Base-by-base conservation (phyloP, 2,113 vertebrate species). In the Sciurus niger region DNA sequence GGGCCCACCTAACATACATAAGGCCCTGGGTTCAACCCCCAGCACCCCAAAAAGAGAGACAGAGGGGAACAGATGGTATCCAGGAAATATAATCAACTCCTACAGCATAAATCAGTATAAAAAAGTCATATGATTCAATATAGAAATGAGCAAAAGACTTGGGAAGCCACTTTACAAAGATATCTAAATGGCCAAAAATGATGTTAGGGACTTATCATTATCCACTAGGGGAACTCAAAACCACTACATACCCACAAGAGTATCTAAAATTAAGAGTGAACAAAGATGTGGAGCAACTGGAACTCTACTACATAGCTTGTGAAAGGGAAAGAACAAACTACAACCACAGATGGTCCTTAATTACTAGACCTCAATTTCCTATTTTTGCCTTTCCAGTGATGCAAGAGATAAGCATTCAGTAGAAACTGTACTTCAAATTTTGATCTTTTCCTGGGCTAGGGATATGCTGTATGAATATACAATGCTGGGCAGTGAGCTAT, bases 111-210 rank as follows among this genome's bases (percentile, higher is more conserved):
- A 60, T 73, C 30, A 74, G 68, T 67, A 77, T 82, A 43, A 91
- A 85, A 93, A 96, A 83, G 58, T 77, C 9, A 76, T 48, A 58
- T 8, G 17, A 17, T 25, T 51, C 73, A 83, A 84, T 77, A 85
- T 11, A 78, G 90, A 90, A 70, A 65, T 32, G 24, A 84, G 78
- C 51, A 93, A 83, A 96, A 79, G 20, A 72, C 4, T 32, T 93
- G 10, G 43, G 30, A 80, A 63, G 43, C 4, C 43, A 91, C 28
- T 67, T 84, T 4, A 94, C 28, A 79, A 77, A 67, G 79, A 82
- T 25, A 83, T 12, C 8, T 70, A 92, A 90, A 83, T 32, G 2
- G 48, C 18, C 65, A 53, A 6, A 6, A 92, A 48, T 43, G 67
- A 92, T 40, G 58, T 51, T 79, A 90, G 40, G 53, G 7, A 4